Percentiles rank a stretch among this genome's conserved stretches.
These are phyloP conservation scores for Cerastis rubricosa DNA, from an alignment of 2,888 invertebrate genomes.

Conservation along the genomic window DNA sequence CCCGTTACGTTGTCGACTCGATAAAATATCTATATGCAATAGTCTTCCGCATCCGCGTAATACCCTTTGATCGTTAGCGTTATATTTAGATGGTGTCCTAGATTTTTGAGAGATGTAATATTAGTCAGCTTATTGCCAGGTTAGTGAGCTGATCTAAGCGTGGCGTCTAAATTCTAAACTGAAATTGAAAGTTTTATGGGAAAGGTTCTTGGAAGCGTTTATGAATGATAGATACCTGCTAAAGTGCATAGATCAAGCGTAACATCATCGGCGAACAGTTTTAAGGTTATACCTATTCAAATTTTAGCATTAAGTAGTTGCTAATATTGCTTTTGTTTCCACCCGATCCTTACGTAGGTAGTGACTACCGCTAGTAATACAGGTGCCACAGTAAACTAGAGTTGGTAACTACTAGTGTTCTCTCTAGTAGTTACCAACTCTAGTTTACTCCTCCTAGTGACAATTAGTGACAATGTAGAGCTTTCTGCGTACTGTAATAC, in stretches of 20 bases:
- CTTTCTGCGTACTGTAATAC: not conserved
- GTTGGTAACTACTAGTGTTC: too few relatives aligned
- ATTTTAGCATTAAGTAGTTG: not conserved
- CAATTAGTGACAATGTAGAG: not conserved
- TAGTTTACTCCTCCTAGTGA: too few relatives aligned
- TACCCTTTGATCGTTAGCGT: constrained; percentile 79
- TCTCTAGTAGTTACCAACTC: not conserved
- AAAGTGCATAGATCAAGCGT: not conserved
- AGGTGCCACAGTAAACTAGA: not conserved
- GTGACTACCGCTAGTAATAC: not conserved
- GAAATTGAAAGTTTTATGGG: constrained; percentile 15
- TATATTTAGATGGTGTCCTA: constrained; percentile 70
- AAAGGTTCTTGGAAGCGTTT: constrained; percentile 26
- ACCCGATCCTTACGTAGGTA: not conserved
- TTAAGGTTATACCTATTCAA: not conserved
- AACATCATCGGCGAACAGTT: not conserved
- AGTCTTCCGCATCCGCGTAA: constrained; percentile 79
- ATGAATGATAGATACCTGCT: not conserved
- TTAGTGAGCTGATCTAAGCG: constrained; percentile 60
- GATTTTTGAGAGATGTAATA: constrained; percentile 70
- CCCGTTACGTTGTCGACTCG: constrained; percentile 76
- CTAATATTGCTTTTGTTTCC: not conserved
- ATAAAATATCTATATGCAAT: constrained; percentile 79
- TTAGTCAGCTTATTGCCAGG: constrained; percentile 63
- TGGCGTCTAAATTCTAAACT: constrained; percentile 37